Evolutionary conservation across 1,140 invertebrate species (phyloP).

Genomic region (Lepidostoma basale): DNA sequence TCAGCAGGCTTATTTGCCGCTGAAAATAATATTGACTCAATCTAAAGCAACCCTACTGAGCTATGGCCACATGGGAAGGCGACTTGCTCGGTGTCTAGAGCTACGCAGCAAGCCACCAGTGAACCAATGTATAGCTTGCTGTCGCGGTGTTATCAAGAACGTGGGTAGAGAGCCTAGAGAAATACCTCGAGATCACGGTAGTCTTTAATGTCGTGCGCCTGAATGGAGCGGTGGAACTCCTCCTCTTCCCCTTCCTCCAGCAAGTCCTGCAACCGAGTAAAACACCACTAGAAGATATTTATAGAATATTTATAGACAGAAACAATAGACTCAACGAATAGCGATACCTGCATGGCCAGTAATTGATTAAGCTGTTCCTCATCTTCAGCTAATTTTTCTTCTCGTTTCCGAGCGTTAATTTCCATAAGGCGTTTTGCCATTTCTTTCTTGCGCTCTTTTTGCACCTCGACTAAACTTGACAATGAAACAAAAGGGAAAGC

Average conservation of each 20-base stretch:
- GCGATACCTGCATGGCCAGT: conserved; percentile 76
- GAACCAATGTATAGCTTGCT: too few species aligned
- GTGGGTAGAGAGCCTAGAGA: too few species aligned
- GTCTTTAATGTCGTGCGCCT: conserved; percentile 64
- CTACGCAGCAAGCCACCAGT: too few species aligned
- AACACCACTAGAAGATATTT: background rate
- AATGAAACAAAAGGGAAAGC: too few species aligned
- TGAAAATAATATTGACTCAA: conserved; percentile 55
- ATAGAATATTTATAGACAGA: background rate
- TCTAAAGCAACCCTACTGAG: too few species aligned
- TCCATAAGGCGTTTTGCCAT: conserved; percentile 80
- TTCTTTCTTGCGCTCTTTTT: conserved; percentile 84
- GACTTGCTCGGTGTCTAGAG: too few species aligned
- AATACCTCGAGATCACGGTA: conserved; percentile 62
- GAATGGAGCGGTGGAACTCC: conserved; percentile 72
- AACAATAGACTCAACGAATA: too few species aligned
- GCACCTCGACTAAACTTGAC: conserved; percentile 82
- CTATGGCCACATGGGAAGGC: too few species aligned
- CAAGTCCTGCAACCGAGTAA: conserved; percentile 57
- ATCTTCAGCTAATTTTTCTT: conserved; percentile 85
- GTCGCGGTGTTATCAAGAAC: too few species aligned
- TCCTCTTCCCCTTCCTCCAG: conserved; percentile 79
- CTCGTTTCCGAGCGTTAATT: conserved; percentile 84
- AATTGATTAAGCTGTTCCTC: conserved; percentile 85
- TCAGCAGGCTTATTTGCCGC: conserved; percentile 76